These are phyloP conservation scores for Orussus abietinus DNA, from an alignment of 1,140 invertebrate species.

Conservation along the genomic window DNA sequence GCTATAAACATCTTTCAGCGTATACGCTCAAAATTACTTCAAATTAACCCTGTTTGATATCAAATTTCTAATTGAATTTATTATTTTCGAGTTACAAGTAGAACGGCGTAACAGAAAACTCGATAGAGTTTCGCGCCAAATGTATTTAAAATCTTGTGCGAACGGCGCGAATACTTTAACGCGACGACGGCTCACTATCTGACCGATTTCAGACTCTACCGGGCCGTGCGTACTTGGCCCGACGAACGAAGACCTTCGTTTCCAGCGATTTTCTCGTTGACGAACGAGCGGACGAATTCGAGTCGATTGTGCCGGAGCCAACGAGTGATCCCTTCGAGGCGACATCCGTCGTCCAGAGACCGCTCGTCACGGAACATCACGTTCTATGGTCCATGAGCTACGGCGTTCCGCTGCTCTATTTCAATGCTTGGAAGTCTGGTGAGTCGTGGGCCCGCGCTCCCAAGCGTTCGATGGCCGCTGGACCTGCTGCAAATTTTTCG, in stretches of 20 bases:
- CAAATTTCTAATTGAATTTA: too few species aligned
- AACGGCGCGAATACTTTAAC: too few species aligned
- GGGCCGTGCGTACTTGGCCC: slow-evolving; percentile 40
- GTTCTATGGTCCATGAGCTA: slow-evolving; percentile 59
- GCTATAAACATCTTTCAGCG: too few species aligned
- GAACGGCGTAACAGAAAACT: too few species aligned
- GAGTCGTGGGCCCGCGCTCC: slow-evolving; percentile 32
- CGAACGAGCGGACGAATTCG: slow-evolving; percentile 17
- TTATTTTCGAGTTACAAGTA: too few species aligned
- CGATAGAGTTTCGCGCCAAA: too few species aligned
- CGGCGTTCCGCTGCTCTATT: slow-evolving; percentile 57
- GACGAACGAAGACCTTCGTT: slow-evolving; percentile 32
- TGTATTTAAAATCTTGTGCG: too few species aligned
- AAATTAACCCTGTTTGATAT: too few species aligned
- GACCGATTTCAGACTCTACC: slow-evolving; percentile 32
- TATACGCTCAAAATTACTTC: too few species aligned
- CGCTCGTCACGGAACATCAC: slow-evolving; percentile 48
- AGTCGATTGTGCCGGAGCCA: background rate
- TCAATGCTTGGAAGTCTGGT: slow-evolving; percentile 54
- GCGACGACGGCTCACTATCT: too few species aligned
- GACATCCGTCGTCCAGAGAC: slow-evolving; percentile 26
- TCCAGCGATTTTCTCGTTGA: slow-evolving; percentile 24
- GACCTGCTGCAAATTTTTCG: too few species aligned
- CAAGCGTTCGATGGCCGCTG: too few species aligned
- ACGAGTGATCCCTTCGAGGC: slow-evolving; percentile 42